phyloP scores from a whole-genome alignment of 1,140 invertebrate species.

The Diuraphis noxia region DNA sequence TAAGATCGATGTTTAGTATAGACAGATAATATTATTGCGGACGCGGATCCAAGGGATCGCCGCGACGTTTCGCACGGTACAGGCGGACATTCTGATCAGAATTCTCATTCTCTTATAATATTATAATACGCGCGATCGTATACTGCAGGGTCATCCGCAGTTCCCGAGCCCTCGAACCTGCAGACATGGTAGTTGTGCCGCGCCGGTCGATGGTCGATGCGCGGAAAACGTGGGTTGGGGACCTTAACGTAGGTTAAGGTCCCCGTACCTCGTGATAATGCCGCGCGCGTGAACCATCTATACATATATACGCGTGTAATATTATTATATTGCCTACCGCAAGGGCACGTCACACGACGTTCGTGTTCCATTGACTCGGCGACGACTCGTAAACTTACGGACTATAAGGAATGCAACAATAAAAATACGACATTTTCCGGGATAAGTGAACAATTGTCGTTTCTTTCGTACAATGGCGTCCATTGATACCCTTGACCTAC shows the following conservation, averaged over 20 bases:
- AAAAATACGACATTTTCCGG: not conserved
- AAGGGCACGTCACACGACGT: not conserved
- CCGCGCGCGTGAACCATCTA: not conserved
- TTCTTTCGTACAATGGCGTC: not conserved
- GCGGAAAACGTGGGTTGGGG: too few species aligned
- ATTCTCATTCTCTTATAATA: too few species aligned
- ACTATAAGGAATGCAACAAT: not conserved
- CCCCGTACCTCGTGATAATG: too few species aligned
- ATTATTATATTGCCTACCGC: too few species aligned
- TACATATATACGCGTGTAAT: not conserved
- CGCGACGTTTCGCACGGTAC: too few species aligned
- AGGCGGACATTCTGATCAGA: too few species aligned
- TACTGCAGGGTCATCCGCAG: too few species aligned
- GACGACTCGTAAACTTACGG: not conserved
- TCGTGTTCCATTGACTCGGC: not conserved
- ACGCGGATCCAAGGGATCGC: not conserved
- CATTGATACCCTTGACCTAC: not conserved
- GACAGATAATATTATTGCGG: not conserved
- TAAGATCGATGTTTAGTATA: not conserved
- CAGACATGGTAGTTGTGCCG: too few species aligned
- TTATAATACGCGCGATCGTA: too few species aligned
- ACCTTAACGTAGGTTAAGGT: too few species aligned
- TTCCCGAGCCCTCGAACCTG: too few species aligned
- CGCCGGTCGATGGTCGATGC: too few species aligned
- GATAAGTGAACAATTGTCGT: not conserved